phyloP scores from a whole-genome alignment of 2,888 invertebrate species.

The Vanessa cardui region DNA sequence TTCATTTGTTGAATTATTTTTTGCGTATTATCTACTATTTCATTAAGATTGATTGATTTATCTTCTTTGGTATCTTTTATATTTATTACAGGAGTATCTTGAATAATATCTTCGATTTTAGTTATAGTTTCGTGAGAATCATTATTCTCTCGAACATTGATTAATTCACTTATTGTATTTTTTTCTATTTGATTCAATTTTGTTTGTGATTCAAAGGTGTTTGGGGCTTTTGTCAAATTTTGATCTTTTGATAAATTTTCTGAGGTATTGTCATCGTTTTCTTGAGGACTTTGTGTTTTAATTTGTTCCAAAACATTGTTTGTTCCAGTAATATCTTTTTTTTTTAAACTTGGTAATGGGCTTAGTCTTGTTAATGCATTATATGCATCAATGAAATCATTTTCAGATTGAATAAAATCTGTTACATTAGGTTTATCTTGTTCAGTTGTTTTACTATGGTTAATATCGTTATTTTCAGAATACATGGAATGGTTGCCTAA shows the following conservation, averaged over 20 bases:
- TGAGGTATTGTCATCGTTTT: background rate
- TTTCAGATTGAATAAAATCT: slow-evolving; percentile 73
- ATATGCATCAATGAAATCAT: slow-evolving; percentile 77
- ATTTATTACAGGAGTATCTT: slow-evolving; percentile 12
- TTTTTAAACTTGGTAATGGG: slow-evolving; percentile 64
- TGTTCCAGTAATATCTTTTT: slow-evolving; percentile 27
- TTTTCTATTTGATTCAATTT: background rate
- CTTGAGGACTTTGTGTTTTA: background rate
- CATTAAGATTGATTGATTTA: slow-evolving; percentile 69
- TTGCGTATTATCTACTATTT: slow-evolving; percentile 84
- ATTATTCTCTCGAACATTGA: background rate
- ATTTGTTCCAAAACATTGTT: slow-evolving; percentile 13
- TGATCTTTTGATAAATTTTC: background rate
- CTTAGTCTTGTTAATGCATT: slow-evolving; percentile 72
- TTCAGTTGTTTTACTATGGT: slow-evolving; percentile 31
- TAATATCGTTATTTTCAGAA: slow-evolving; percentile 40
- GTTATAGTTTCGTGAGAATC: background rate
- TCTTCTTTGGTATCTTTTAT: slow-evolving; percentile 47
- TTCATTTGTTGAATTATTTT: slow-evolving; percentile 85
- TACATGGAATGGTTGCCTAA: slow-evolving; percentile 43
- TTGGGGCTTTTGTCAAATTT: background rate
- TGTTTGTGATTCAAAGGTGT: background rate
- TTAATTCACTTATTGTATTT: slow-evolving; percentile 3
- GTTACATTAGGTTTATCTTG: slow-evolving; percentile 49
- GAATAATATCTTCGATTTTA: slow-evolving; percentile 6